These are phyloP conservation scores for Brachionichthys hirsutus DNA, from an alignment of 2,113 vertebrate species.

Conservation along the genomic window DNA sequence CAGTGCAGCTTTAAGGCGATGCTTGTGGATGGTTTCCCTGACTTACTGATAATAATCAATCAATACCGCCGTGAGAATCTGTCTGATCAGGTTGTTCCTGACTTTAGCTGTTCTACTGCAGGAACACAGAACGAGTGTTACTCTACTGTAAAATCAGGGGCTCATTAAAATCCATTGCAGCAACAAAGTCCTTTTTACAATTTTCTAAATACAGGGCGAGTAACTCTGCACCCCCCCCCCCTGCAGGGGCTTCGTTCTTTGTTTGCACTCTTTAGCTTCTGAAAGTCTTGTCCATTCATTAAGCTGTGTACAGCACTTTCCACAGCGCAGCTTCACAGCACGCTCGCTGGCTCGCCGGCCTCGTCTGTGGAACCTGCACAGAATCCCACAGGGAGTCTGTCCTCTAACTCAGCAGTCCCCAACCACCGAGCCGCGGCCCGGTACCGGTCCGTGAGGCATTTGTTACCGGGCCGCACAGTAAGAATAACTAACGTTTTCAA, in stretches of 20 bases:
- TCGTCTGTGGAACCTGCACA: conserved; percentile 33
- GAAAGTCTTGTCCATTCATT: conserved; percentile 31
- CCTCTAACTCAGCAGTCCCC: too few relatives aligned
- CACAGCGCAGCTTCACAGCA: conserved; percentile 10
- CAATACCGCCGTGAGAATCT: too few relatives aligned
- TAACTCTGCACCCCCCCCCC: conserved; percentile 11
- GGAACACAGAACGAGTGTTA: background rate
- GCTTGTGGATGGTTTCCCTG: too few relatives aligned
- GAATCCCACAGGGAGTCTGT: conserved; percentile 29
- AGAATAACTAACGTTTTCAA: too few relatives aligned
- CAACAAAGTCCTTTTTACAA: background rate
- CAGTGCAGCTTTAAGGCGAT: too few relatives aligned
- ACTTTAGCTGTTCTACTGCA: background rate
- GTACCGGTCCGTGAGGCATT: too few relatives aligned
- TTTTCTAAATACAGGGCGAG: background rate
- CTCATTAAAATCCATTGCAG: conserved; percentile 12
- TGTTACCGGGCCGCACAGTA: too few relatives aligned
- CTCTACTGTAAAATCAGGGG: background rate
- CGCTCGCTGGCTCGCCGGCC: background rate
- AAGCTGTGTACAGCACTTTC: conserved; percentile 7
- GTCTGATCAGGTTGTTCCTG: background rate
- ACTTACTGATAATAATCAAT: too few relatives aligned
- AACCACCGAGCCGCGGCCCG: too few relatives aligned
- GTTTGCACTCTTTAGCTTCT: conserved; percentile 23
- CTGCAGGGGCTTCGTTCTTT: conserved; percentile 19